These are phyloP conservation scores for Ganaspis brasiliensis DNA, from an alignment of 2,888 invertebrate genomes.

Conservation along the genomic window DNA sequence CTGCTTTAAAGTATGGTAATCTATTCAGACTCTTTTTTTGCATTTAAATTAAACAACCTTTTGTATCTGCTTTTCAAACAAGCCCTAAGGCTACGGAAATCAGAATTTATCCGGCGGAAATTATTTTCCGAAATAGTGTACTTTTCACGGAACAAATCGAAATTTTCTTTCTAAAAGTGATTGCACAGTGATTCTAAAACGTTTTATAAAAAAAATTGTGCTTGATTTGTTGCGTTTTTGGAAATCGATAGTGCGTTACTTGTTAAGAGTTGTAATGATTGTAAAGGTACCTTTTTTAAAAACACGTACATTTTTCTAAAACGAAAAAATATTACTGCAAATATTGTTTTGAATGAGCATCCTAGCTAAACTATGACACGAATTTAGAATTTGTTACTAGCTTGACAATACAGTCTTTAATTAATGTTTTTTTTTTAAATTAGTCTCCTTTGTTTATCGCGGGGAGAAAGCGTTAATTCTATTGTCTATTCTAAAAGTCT, in stretches of 20 bases:
- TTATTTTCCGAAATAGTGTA: not conserved
- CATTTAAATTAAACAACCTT: not conserved
- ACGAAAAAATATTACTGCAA: not conserved
- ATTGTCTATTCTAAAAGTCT: not conserved
- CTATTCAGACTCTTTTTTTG: not conserved
- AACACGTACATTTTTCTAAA: too few species aligned
- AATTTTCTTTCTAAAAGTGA: too few species aligned
- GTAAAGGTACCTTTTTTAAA: too few species aligned
- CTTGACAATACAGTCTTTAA: not conserved
- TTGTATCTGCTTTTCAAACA: too few species aligned
- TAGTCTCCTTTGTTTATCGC: not conserved
- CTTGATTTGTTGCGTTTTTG: too few species aligned
- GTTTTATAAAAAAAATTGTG: too few species aligned
- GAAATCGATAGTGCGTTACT: too few species aligned
- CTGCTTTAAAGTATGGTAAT: not conserved
- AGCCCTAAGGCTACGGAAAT: not conserved
- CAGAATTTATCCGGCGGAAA: not conserved
- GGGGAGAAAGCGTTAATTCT: not conserved
- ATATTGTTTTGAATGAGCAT: not conserved
- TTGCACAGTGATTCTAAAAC: too few species aligned
- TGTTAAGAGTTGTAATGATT: too few species aligned
- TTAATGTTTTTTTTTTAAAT: not conserved
- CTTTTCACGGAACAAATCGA: too few species aligned
- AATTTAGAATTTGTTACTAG: conserved; percentile 24
- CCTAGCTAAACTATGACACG: conserved; percentile 20